Percentiles rank a stretch among this genome's conserved stretches.
Evolutionary conservation across 2,113 vertebrate species (phyloP).

Genomic region (Scopus umbretta): DNA sequence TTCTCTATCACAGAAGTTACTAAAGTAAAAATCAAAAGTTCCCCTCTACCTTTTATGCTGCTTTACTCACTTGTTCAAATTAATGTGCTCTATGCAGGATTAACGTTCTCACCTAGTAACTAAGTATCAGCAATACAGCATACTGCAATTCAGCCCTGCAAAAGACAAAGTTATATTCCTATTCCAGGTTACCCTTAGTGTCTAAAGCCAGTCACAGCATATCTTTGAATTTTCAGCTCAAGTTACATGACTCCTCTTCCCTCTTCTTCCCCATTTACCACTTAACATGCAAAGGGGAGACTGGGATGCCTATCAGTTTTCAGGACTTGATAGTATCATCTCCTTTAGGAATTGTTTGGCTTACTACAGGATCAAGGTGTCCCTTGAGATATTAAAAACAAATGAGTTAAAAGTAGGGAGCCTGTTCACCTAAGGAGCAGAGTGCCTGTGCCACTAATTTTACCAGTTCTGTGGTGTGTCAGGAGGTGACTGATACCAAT

Average conservation of each 20-base stretch:
- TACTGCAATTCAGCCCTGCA: not conserved
- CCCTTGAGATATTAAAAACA: not conserved
- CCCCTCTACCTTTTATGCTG: not conserved
- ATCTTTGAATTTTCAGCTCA: not conserved
- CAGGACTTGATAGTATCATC: not conserved
- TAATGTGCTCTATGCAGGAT: not conserved
- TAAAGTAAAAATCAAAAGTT: not conserved
- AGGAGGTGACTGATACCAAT: not conserved
- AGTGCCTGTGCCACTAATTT: not conserved
- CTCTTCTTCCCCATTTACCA: not conserved
- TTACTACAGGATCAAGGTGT: not conserved
- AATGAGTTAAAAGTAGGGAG: not conserved
- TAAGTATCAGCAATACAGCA: not conserved
- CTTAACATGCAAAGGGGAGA: not conserved
- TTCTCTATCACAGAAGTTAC: not conserved
- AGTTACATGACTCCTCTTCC: not conserved
- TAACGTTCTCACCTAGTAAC: not conserved
- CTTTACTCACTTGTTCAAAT: not conserved
- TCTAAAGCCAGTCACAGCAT: not conserved
- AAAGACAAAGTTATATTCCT: not conserved
- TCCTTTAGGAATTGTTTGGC: not conserved
- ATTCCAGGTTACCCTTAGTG: not conserved
- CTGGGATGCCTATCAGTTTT: not conserved
- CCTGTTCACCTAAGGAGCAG: not conserved
- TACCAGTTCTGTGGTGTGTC: not conserved